Conservation (phyloP, 2,888 invertebrate genomes). For the Camptogramma bilineatum region DNA sequence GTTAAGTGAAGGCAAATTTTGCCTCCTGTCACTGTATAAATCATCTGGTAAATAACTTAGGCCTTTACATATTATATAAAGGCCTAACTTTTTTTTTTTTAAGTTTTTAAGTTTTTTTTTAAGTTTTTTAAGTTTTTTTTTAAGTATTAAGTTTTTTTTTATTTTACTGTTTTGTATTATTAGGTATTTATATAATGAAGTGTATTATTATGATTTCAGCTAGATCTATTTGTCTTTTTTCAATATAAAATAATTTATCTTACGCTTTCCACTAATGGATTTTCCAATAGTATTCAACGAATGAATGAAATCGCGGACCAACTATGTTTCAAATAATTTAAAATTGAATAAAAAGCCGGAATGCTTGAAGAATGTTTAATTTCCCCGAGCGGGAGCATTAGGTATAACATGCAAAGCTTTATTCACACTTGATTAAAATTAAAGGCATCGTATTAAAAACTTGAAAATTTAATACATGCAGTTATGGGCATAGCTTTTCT, state of each 20-base stretch:
- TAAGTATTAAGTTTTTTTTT: too few relatives aligned
- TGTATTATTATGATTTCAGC: too few relatives aligned
- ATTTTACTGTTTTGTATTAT: not conserved
- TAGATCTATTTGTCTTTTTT: not conserved
- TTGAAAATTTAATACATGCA: not conserved
- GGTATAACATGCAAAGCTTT: conserved; percentile 13
- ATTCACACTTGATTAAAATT: conserved; percentile 1
- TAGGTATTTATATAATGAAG: too few relatives aligned
- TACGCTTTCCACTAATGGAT: not conserved
- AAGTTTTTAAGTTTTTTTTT: too few relatives aligned
- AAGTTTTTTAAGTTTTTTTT: too few relatives aligned
- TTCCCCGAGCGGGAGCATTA: conserved; percentile 42
- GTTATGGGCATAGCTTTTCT: too few relatives aligned
- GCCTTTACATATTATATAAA: too few relatives aligned
- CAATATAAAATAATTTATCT: not conserved
- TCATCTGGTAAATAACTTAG: too few relatives aligned
- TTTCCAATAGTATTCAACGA: not conserved
- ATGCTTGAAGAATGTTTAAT: conserved; percentile 61
- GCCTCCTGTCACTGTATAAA: too few relatives aligned
- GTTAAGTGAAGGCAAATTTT: too few relatives aligned
- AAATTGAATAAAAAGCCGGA: conserved; percentile 52
- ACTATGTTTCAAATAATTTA: conserved; percentile 59
- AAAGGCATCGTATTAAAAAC: not conserved
- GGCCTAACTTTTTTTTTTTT: too few relatives aligned
- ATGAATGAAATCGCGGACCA: not conserved